These are phyloP conservation scores for Dromaius novaehollandiae DNA, from an alignment of 2,113 vertebrate genomes.

Conservation along the genomic window DNA sequence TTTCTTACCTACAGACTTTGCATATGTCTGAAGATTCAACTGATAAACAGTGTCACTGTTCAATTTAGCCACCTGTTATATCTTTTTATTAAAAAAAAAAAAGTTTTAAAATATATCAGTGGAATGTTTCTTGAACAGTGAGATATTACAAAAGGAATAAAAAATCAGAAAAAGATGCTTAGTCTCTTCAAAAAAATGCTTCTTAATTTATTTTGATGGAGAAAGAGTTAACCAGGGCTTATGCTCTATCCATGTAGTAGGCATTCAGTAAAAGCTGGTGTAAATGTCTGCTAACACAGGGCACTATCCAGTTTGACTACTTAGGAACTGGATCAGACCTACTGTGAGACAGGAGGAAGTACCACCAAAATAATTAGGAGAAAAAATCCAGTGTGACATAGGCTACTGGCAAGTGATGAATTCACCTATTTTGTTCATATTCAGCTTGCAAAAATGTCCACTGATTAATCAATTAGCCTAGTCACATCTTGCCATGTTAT, in stretches of 20 bases:
- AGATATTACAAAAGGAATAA: not conserved
- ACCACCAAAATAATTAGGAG: not conserved
- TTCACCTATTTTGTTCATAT: not conserved
- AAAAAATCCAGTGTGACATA: not conserved
- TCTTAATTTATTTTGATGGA: not conserved
- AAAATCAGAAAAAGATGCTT: not conserved
- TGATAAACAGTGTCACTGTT: not conserved
- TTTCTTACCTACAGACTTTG: not conserved
- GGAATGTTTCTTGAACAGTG: slow-evolving; percentile 49
- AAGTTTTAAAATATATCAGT: slow-evolving; percentile 57
- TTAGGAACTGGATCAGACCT: not conserved
- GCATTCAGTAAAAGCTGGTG: not conserved
- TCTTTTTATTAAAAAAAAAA: slow-evolving; percentile 13
- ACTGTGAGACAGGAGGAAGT: not conserved
- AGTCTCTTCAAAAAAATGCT: not conserved
- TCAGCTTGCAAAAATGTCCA: not conserved
- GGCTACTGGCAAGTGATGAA: not conserved
- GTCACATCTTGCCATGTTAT: not conserved
- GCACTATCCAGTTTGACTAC: not conserved
- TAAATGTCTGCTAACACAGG: not conserved
- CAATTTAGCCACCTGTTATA: slow-evolving; percentile 6
- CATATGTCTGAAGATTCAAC: not conserved
- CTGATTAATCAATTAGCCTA: not conserved
- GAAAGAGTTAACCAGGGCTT: not conserved
- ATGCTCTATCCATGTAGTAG: not conserved